Conservation (phyloP, 2,113 vertebrate genomes). For the Varanus komodoensis region DNA sequence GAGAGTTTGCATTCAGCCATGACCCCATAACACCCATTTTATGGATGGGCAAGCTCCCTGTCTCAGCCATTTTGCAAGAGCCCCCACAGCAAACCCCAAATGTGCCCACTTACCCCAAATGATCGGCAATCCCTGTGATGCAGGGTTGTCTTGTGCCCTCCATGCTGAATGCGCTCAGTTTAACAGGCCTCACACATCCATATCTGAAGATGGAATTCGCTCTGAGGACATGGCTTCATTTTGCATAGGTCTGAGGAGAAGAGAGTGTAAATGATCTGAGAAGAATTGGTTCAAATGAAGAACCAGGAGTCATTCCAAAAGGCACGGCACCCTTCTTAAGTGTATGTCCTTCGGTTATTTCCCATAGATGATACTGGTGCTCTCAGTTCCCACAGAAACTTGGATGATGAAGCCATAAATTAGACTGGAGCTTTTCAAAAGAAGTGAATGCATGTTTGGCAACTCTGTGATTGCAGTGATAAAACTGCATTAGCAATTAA, state of each 20-base stretch:
- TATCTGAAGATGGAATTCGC: conserved; percentile 45
- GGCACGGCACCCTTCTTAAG: conserved; percentile 34
- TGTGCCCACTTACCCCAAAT: too few species aligned
- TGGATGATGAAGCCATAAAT: conserved; percentile 46
- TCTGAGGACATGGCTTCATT: conserved; percentile 19
- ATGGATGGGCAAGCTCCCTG: too few species aligned
- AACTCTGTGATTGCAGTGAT: conserved; percentile 64
- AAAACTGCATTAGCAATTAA: conserved; percentile 74
- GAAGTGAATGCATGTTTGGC: conserved; percentile 56
- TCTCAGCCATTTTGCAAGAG: too few species aligned
- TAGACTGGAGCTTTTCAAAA: conserved; percentile 58
- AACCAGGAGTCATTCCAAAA: conserved; percentile 7
- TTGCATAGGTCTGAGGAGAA: conserved; percentile 56
- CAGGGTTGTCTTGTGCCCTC: neutral
- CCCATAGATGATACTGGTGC: conserved; percentile 42
- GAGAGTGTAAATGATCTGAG: conserved; percentile 33
- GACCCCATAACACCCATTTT: too few species aligned
- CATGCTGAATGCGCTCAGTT: conserved; percentile 36
- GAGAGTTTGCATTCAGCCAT: too few species aligned
- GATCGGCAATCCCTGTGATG: rapidly evolving
- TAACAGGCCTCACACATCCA: conserved; percentile 36
- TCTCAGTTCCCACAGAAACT: conserved; percentile 48
- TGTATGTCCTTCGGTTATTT: conserved; percentile 46
- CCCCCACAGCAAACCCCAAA: too few species aligned
- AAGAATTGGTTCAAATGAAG: conserved; percentile 42